phyloP scores from a whole-genome alignment of 2,113 vertebrate species.

The Crocuta crocuta region DNA sequence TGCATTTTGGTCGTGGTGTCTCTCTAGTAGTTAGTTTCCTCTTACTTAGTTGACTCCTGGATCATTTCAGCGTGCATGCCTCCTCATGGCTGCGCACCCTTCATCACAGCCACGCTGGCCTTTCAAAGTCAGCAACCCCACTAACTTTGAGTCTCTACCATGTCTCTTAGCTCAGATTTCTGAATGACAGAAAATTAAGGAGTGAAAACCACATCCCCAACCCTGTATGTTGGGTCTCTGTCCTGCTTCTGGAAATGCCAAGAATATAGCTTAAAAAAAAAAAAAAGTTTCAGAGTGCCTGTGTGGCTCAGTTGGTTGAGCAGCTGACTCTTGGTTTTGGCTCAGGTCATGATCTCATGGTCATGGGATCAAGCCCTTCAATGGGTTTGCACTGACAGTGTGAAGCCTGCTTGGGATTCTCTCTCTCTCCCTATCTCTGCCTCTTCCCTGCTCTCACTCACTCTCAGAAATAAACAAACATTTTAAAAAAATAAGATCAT shows the following conservation, averaged over 20 bases:
- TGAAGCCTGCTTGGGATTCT: too few relatives aligned
- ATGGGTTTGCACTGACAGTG: too few relatives aligned
- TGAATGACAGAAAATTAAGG: not conserved
- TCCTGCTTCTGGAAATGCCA: not conserved
- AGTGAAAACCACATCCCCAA: not conserved
- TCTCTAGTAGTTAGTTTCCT: not conserved
- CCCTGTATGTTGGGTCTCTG: not conserved
- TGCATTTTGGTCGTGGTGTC: not conserved
- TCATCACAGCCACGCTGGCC: not conserved
- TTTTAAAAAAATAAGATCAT: not conserved
- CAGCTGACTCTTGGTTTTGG: too few relatives aligned
- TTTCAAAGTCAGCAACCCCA: not conserved
- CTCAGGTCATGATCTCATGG: too few relatives aligned
- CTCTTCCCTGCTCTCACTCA: too few relatives aligned
- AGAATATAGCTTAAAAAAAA: not conserved
- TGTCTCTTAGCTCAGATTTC: not conserved
- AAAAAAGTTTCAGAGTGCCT: too few relatives aligned
- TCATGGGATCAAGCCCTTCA: too few relatives aligned
- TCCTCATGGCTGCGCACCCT: not conserved
- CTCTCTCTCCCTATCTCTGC: too few relatives aligned
- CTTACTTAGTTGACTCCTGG: not conserved
- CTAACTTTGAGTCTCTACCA: not conserved
- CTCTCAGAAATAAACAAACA: too few relatives aligned
- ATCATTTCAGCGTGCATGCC: not conserved
- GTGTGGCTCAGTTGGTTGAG: too few relatives aligned